These are phyloP conservation scores for Emys orbicularis DNA, from an alignment of 2,797 vertebrate species.

Conservation along the genomic window DNA sequence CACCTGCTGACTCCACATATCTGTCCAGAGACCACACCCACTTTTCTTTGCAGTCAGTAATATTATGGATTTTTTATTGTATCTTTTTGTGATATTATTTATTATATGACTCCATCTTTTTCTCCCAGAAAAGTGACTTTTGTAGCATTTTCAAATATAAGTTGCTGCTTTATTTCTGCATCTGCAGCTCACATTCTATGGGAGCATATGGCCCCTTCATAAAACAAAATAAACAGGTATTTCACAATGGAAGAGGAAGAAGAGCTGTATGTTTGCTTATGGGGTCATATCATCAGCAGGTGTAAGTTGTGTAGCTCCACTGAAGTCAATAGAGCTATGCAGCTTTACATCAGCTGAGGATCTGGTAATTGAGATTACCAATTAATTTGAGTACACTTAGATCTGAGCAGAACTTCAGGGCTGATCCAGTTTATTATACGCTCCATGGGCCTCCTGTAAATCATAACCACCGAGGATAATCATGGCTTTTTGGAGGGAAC, in stretches of 20 bases:
- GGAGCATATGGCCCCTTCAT: conserved; percentile 12
- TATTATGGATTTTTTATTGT: neutral
- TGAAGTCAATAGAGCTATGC: conserved; percentile 23
- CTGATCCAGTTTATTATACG: accelerated
- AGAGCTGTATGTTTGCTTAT: neutral
- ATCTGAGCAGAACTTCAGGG: neutral
- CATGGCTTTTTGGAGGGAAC: neutral
- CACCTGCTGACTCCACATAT: neutral
- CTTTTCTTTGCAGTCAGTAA: neutral
- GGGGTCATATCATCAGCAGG: conserved; percentile 9
- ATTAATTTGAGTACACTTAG: conserved; percentile 1
- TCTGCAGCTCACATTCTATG: conserved; percentile 29
- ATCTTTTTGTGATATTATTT: neutral
- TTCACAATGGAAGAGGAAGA: neutral
- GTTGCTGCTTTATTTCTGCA: neutral
- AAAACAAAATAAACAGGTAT: conserved; percentile 46
- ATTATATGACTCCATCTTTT: neutral
- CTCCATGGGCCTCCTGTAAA: neutral
- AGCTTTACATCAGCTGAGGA: conserved; percentile 17
- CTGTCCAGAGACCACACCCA: neutral
- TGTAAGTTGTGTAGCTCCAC: neutral
- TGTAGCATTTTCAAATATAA: neutral
- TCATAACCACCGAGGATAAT: neutral
- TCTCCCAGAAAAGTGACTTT: neutral
- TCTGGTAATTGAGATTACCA: conserved; percentile 17